These are phyloP conservation scores for Pseudomyrmex sp. DNA, from an alignment of 1,140 invertebrate genomes.

Conservation along the genomic window DNA sequence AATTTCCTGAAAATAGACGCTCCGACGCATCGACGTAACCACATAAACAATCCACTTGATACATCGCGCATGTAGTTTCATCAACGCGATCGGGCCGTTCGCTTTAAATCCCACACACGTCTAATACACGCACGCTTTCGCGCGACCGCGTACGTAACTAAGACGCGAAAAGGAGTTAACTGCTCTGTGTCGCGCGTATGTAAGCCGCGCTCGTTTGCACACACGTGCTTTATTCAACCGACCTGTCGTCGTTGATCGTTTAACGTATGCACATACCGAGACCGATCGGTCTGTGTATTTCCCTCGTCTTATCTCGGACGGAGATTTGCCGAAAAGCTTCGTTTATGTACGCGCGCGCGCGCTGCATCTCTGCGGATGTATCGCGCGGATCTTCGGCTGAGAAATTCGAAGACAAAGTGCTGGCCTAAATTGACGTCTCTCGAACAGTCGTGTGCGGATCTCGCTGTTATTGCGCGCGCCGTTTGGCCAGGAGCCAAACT, in stretches of 20 bases:
- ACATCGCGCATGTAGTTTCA: background rate
- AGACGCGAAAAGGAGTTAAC: constrained; percentile 31
- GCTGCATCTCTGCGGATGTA: background rate
- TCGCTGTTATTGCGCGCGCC: constrained; percentile 30
- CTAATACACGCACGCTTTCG: background rate
- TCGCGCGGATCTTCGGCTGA: background rate
- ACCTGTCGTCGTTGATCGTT: background rate
- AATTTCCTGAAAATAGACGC: constrained; percentile 19
- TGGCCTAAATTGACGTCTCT: constrained; percentile 50
- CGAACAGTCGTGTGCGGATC: constrained; percentile 15
- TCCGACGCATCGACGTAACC: too few species aligned
- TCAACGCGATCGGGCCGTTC: constrained; percentile 1
- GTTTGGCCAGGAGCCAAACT: constrained; percentile 35
- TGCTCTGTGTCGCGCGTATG: background rate
- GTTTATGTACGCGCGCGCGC: background rate
- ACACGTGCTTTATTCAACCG: constrained; percentile 3
- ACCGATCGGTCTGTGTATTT: constrained; percentile 28
- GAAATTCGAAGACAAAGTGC: constrained; percentile 48
- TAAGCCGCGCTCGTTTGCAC: background rate
- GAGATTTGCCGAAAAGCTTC: background rate
- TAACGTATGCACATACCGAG: background rate
- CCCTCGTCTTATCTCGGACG: background rate
- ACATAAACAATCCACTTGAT: background rate
- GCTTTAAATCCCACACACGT: constrained; percentile 2
- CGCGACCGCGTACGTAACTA: background rate